Conservation (phyloP, 2,113 vertebrate species). For the Halcyon senegalensis region DNA sequence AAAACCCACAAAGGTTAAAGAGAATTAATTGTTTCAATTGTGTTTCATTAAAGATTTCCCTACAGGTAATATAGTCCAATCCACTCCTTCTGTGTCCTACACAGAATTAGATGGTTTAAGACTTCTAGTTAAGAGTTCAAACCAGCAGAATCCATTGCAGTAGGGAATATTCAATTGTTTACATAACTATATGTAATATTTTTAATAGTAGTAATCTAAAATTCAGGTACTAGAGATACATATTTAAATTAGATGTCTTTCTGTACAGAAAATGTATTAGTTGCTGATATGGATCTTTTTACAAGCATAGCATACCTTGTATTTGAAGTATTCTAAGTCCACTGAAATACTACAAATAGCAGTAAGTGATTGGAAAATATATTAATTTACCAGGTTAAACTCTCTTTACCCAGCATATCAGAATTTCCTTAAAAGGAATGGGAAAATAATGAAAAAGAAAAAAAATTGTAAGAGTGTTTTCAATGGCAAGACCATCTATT, state of each 20-base stretch:
- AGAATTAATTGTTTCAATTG: background rate
- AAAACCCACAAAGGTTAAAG: background rate
- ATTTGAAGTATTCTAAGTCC: background rate
- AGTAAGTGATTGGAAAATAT: background rate
- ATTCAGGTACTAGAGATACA: background rate
- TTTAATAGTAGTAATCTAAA: background rate
- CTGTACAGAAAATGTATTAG: background rate
- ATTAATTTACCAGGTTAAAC: background rate
- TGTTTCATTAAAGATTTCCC: background rate
- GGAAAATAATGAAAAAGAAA: background rate
- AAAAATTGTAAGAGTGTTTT: background rate
- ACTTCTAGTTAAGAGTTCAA: background rate
- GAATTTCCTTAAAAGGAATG: background rate
- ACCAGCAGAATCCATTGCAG: background rate
- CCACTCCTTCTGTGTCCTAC: background rate
- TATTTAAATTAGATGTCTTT: background rate
- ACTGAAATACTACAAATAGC: background rate
- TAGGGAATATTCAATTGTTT: background rate
- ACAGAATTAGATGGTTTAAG: background rate
- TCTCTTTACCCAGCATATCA: background rate
- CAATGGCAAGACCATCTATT: background rate
- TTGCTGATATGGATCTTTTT: background rate
- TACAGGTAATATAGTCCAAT: background rate
- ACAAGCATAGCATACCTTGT: background rate
- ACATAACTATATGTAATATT: background rate